A percentile compares a stretch with the other conserved stretches of the same genome.
These are phyloP conservation scores for Antitype chi DNA, from an alignment of 2,888 invertebrate genomes.

Conservation along the genomic window DNA sequence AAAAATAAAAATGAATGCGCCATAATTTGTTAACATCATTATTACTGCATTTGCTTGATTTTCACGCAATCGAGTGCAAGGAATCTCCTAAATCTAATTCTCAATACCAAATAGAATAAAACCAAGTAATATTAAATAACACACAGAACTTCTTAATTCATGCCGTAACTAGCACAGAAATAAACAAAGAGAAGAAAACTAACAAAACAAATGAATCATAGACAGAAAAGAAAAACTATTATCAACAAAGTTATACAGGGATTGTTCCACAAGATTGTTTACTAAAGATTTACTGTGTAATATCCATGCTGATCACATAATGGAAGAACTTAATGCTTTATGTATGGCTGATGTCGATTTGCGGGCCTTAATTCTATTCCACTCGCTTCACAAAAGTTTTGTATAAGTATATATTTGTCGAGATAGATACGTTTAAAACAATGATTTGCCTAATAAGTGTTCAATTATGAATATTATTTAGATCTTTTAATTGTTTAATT, in stretches of 20 bases:
- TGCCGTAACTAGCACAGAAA: slow-evolving; percentile 9
- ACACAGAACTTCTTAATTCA: slow-evolving; percentile 21
- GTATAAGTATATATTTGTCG: slow-evolving; percentile 1
- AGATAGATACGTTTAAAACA: not conserved
- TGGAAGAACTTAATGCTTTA: slow-evolving; percentile 33
- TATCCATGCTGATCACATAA: slow-evolving; percentile 38
- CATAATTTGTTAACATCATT: not conserved
- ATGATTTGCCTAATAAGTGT: not conserved
- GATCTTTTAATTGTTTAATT: not conserved
- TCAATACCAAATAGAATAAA: not conserved
- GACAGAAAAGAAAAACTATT: slow-evolving; percentile 58
- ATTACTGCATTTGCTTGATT: not conserved
- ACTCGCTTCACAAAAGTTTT: not conserved
- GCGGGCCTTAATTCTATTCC: not conserved
- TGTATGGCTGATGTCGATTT: slow-evolving; percentile 22
- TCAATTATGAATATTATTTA: not conserved
- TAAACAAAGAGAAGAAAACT: slow-evolving; percentile 38
- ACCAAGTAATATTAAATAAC: not conserved
- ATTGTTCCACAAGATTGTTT: slow-evolving; percentile 47
- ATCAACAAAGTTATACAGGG: slow-evolving; percentile 54
- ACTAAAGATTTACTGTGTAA: slow-evolving; percentile 54
- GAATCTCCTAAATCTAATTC: not conserved
- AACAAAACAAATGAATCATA: slow-evolving; percentile 57
- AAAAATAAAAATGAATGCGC: not conserved
- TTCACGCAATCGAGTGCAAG: not conserved